Percentiles rank a stretch among this genome's conserved stretches.
These are phyloP conservation scores for Coendou prehensilis DNA, from an alignment of 2,797 vertebrate species.

Conservation along the genomic window DNA sequence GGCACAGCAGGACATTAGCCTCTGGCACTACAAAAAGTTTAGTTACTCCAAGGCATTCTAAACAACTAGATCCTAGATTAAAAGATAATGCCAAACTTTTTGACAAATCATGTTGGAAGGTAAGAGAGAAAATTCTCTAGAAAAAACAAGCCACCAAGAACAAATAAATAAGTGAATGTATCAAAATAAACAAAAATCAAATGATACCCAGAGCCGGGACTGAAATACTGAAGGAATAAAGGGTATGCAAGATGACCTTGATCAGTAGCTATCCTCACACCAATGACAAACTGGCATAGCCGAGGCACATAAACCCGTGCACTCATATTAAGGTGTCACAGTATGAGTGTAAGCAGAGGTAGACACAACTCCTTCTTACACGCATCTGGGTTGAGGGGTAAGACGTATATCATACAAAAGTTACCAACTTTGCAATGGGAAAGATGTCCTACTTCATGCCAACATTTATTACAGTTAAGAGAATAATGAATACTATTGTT, in stretches of 20 bases:
- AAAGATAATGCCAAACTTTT: not conserved
- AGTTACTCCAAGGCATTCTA: not conserved
- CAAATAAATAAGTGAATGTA: not conserved
- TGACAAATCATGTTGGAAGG: not conserved
- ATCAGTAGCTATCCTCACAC: too few relatives aligned
- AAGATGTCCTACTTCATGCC: not conserved
- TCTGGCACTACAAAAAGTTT: not conserved
- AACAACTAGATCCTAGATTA: not conserved
- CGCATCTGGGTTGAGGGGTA: not conserved
- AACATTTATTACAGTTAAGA: not conserved
- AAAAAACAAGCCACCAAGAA: not conserved
- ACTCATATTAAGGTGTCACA: not conserved
- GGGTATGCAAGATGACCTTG: rapidly evolving
- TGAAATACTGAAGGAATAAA: not conserved
- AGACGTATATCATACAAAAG: not conserved
- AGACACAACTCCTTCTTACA: not conserved
- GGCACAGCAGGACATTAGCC: not conserved
- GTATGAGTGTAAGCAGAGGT: not conserved
- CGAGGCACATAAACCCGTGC: not conserved
- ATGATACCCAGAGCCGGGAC: not conserved
- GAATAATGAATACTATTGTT: not conserved
- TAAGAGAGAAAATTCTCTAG: not conserved
- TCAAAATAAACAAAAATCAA: not conserved
- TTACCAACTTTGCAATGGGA: not conserved
- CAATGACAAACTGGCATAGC: not conserved